Evolutionary conservation across 2,797 vertebrate species (phyloP).

Genomic region (Anomalospiza imberbis): DNA sequence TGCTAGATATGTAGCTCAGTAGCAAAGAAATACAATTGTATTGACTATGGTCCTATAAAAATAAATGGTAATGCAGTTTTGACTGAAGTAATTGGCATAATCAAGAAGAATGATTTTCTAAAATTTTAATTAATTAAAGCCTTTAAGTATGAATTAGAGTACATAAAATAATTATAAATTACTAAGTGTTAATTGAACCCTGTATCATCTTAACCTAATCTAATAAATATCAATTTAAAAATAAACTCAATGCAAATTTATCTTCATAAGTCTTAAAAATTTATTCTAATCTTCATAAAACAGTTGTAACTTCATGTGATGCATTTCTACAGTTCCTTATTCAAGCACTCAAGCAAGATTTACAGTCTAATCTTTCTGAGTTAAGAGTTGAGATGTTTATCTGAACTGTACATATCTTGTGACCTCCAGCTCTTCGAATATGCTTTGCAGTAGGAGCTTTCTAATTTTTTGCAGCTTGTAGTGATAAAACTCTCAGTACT

Average conservation of each 20-base stretch:
- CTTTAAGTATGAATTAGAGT: background rate
- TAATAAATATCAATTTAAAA: background rate
- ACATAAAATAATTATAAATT: background rate
- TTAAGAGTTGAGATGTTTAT: background rate
- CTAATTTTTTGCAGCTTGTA: background rate
- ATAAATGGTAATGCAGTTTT: background rate
- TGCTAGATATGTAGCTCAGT: background rate
- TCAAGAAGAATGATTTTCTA: background rate
- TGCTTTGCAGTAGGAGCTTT: background rate
- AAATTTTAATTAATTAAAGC: background rate
- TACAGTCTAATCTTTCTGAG: background rate
- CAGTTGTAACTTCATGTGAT: background rate
- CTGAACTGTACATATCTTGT: background rate
- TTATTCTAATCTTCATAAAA: background rate
- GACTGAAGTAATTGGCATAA: background rate
- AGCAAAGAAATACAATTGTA: background rate
- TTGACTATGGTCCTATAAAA: background rate
- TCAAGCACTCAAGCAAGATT: background rate
- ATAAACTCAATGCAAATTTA: background rate
- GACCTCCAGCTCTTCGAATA: background rate
- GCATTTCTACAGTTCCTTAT: background rate
- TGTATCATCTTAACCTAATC: background rate
- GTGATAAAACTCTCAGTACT: background rate
- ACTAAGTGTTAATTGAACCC: background rate
- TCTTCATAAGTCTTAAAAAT: background rate